Percentiles rank a stretch among this genome's conserved stretches.
These are phyloP conservation scores for Vanessa cardui DNA, from an alignment of 2,888 invertebrate genomes.

Conservation along the genomic window DNA sequence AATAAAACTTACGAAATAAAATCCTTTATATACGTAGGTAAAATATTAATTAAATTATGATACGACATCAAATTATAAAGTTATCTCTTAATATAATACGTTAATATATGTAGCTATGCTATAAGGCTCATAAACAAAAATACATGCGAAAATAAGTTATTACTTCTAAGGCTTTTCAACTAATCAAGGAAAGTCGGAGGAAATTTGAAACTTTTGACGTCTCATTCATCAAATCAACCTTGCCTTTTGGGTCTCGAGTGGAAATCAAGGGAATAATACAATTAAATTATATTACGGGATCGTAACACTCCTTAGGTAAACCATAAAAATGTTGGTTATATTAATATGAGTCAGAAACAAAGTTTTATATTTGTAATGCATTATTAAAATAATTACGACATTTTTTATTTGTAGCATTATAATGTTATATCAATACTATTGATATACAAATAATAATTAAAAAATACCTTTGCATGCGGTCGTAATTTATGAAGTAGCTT, in stretches of 20 bases:
- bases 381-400: no score
- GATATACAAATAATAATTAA: no score
- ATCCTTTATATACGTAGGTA: no score
- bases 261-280: neutral
- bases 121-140: slow-evolving; percentile 3
- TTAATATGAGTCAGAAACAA: no score
- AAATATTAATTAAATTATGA: no score
- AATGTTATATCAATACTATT: no score
- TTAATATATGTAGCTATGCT: no score
- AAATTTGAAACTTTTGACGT: slow-evolving; percentile 14
- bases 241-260: slow-evolving; percentile 7
- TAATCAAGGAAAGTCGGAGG: slow-evolving; percentile 14
- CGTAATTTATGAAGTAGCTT: no score
- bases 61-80: neutral
- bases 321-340: neutral
- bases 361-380: no score
- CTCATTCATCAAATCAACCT: slow-evolving; percentile 11
- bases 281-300: neutral
- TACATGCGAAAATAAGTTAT: slow-evolving; percentile 3
- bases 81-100: neutral
- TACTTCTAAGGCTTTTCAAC: slow-evolving; percentile 10
- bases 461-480: no score
- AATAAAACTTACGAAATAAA: no score
- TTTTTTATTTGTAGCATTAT: no score
- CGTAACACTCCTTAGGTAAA: neutral